phyloP scores from a whole-genome alignment of 2,113 vertebrate species.

The Atherinomorus stipes region DNA sequence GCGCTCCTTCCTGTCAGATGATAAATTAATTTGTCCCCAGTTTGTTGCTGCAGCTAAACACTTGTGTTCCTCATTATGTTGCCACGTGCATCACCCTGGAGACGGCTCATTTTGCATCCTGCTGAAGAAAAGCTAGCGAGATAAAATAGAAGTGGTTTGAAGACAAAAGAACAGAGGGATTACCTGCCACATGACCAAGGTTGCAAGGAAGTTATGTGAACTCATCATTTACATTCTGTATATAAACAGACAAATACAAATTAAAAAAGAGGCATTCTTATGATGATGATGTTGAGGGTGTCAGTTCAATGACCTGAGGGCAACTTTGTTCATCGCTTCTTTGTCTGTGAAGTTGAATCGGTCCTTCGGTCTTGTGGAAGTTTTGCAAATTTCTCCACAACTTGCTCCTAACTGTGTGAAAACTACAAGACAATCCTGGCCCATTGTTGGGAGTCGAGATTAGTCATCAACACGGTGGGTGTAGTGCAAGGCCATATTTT shows the following conservation, averaged over 20 bases:
- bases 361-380: too few relatives aligned
- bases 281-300: not conserved
- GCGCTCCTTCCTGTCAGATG: constrained; percentile 54
- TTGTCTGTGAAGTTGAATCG: too few relatives aligned
- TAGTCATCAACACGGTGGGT: too few relatives aligned
- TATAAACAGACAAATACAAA: not conserved
- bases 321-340: too few relatives aligned
- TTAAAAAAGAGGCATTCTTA: not conserved
- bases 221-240: not conserved
- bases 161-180: not conserved
- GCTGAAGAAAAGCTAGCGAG: constrained; percentile 48
- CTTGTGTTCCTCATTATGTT: constrained; percentile 57
- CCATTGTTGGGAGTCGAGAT: too few relatives aligned
- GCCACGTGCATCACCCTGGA: constrained; percentile 37
- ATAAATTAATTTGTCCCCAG: constrained; percentile 58
- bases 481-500: too few relatives aligned
- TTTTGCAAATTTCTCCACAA: too few relatives aligned
- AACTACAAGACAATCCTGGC: too few relatives aligned
- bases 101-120: constrained; percentile 52
- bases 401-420: too few relatives aligned
- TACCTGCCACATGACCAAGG: not conserved
- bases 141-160: constrained; percentile 30
- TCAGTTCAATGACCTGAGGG: too few relatives aligned
- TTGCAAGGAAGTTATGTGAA: not conserved
- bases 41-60: constrained; percentile 43